Evolutionary conservation across 1,140 invertebrate species (phyloP).

Genomic region (Ectropis grisescens): DNA sequence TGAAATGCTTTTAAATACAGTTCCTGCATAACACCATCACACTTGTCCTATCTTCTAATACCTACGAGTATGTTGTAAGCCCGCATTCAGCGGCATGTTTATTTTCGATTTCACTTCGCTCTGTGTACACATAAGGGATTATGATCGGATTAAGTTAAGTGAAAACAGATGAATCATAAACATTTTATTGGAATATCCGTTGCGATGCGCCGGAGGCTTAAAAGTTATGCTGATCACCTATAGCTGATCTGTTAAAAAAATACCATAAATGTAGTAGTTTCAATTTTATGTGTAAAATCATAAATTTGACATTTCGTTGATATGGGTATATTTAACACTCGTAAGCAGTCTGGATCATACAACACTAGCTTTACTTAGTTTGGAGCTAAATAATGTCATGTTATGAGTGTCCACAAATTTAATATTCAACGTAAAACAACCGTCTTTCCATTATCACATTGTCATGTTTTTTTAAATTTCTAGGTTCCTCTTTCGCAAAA

Average conservation of each 20-base stretch:
- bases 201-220: too few species aligned
- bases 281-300: not conserved
- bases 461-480: too few species aligned
- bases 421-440: too few species aligned
- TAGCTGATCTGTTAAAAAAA: not conserved
- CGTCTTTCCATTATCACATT: too few species aligned
- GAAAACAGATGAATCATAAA: slow-evolving; percentile 11
- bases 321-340: not conserved
- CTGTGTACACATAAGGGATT: slow-evolving; percentile 17
- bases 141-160: slow-evolving; percentile 15
- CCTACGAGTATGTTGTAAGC: too few species aligned
- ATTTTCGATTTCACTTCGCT: slow-evolving; percentile 29
- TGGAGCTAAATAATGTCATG: too few species aligned
- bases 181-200: slow-evolving; percentile 4
- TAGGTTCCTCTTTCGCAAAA: too few species aligned
- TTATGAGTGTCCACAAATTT: too few species aligned
- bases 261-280: not conserved
- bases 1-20: too few species aligned
- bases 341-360: not conserved
- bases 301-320: not conserved
- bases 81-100: slow-evolving; percentile 25
- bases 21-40: too few species aligned
- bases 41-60: too few species aligned
- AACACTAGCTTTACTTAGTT: slow-evolving; percentile 8
- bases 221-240: too few species aligned